phyloP scores from a whole-genome alignment of 2,888 invertebrate genomes.

The Tetragnatha montana region DNA sequence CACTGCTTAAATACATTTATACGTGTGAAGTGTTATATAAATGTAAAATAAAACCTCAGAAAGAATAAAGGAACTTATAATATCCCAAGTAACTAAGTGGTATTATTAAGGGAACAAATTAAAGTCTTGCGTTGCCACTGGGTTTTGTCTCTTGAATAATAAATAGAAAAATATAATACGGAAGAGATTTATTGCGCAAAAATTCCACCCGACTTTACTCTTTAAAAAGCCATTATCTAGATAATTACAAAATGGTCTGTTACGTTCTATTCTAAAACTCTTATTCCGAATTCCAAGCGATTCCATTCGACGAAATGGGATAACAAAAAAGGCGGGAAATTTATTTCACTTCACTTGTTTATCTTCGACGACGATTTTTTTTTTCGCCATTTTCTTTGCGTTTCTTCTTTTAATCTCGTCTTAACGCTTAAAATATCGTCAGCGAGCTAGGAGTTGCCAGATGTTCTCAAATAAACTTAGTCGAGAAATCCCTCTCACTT shows the following conservation, averaged over 20 bases:
- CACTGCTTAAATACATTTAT: no score
- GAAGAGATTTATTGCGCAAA: neutral
- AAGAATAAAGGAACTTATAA: neutral
- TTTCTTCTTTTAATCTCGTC: neutral
- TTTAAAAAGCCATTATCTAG: neutral
- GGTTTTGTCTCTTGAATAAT: neutral
- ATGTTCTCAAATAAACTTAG: neutral
- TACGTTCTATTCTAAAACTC: neutral
- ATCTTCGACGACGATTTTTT: neutral
- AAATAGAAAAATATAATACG: neutral
- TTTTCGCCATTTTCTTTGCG: neutral
- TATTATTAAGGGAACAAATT: neutral
- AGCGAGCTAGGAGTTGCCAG: neutral
- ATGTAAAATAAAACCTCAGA: neutral
- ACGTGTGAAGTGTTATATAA: no score
- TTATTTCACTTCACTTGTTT: conserved; percentile 1
- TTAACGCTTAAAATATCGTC: neutral
- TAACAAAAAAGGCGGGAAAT: neutral
- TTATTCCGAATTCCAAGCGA: neutral
- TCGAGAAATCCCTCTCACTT: neutral
- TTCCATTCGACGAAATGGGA: neutral
- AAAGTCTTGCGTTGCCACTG: neutral
- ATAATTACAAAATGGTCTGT: neutral
- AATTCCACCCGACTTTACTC: neutral
- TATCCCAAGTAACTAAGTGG: neutral